These are phyloP conservation scores for Sapayoa aenigma DNA, from an alignment of 2,113 vertebrate genomes.

Conservation along the genomic window DNA sequence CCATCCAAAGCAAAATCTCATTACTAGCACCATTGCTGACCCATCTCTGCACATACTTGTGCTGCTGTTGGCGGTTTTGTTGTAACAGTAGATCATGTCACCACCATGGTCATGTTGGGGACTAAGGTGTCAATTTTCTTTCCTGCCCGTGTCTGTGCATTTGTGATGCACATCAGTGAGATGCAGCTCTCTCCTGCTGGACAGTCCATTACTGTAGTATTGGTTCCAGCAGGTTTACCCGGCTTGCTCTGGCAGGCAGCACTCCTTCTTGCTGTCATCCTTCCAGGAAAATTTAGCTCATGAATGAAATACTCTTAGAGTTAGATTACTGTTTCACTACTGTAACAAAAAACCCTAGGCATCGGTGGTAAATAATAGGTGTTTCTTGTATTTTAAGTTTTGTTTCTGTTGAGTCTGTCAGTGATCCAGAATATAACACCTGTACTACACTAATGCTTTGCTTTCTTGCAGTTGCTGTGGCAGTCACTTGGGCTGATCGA, in stretches of 20 bases:
- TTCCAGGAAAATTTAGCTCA: background rate
- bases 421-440: background rate
- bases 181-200: background rate
- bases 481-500: conserved; percentile 73
- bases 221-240: background rate
- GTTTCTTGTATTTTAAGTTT: background rate
- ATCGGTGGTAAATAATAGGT: background rate
- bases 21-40: background rate
- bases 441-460: background rate
- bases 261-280: background rate
- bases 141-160: background rate
- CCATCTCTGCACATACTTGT: fast-evolving
- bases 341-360: background rate
- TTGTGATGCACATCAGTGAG: background rate
- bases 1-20: background rate
- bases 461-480: conserved; percentile 72
- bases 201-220: background rate
- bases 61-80: background rate
- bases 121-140: background rate
- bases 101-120: fast-evolving
- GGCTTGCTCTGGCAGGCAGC: background rate
- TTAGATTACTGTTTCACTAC: background rate
- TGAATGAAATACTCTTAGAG: background rate
- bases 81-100: background rate
- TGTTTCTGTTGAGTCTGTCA: background rate